Evolutionary conservation across 1,140 invertebrate genomes (phyloP), one percentile per base, ranked within the genome.

Genomic region (Pantala flavescens): DNA sequence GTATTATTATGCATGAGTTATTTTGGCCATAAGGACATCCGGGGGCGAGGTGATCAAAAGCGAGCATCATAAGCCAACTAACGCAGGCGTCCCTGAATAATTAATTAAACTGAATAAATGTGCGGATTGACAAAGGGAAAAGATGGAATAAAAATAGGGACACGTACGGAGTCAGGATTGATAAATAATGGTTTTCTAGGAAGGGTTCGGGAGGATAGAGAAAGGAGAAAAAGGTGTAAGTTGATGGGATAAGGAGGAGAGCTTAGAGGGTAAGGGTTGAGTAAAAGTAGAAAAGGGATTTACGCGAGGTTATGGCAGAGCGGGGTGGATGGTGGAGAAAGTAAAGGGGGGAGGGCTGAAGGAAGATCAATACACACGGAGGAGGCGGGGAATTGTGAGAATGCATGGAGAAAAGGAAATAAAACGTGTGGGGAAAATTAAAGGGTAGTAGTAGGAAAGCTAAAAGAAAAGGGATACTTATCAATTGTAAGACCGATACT

Each of bases 311-410:
- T 16, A 63, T 19, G 49, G 49, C 14, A 63, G 49, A 63, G 49
- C 5, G 49, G 49, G 49, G 49, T 63, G 49, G 49, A 21, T 3
- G 49, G 49, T 12, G 49, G 49, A 21, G 49, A 63, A 21, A 63
- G 49, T 63, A 63, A 19, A 21, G 49, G 16, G 14, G 49, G n/a
- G 49, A 19, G 49, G 49, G 49, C 49, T 3, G 12, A 21, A 63
- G 49, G 49, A 63, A 63, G 49, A 63, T 63, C 49, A 63, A 63
- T 63, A 63, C 49, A 14, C 49, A 63, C 49, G 49, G 49, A 63
- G 49, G 12, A 63, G 49, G 49, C n/a, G 49, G 49, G 12, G 2
- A 12, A 63, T 3, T 19, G 49, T 19, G 49, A 63, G 49, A 63
- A 21, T 36, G 28, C n/a, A 19, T 19, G 49, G 49, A 63, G 49